phyloP scores from a whole-genome alignment of 1,140 invertebrate species.

The Drosophila subobscura region DNA sequence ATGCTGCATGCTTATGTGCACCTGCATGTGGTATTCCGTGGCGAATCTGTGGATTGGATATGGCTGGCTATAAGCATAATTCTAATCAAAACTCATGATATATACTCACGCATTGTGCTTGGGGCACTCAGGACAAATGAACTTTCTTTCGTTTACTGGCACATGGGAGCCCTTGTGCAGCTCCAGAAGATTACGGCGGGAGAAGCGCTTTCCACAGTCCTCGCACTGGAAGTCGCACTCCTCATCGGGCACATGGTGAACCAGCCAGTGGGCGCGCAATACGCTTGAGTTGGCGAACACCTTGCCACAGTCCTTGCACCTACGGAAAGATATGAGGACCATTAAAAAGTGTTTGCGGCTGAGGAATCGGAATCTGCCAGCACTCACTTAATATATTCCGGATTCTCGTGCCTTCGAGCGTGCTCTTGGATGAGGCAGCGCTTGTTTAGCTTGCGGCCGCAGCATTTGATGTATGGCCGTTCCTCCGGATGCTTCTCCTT shows the following conservation, averaged over 20 bases:
- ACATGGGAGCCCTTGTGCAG: conserved; percentile 78
- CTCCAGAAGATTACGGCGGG: conserved; percentile 66
- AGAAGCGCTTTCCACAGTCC: conserved; percentile 75
- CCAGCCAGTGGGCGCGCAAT: conserved; percentile 68
- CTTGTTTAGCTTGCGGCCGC: conserved; percentile 72
- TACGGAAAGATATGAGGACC: conserved; percentile 4
- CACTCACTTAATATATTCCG: conserved; percentile 73
- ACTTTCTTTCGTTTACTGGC: conserved; percentile 67
- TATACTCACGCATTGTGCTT: conserved; percentile 67
- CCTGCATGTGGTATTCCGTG: conserved; percentile 73
- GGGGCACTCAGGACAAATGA: conserved; percentile 70
- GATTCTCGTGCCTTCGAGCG: conserved; percentile 72
- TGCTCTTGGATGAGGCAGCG: conserved; percentile 72
- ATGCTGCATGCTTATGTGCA: conserved; percentile 75
- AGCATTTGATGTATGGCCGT: conserved; percentile 70
- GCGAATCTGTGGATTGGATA: conserved; percentile 56
- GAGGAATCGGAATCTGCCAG: not conserved
- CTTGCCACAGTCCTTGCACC: conserved; percentile 75
- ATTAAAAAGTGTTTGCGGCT: too few relatives aligned
- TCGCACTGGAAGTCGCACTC: conserved; percentile 74
- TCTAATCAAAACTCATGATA: too few relatives aligned
- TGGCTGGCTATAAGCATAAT: too few relatives aligned
- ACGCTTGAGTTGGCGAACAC: conserved; percentile 73
- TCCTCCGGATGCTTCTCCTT: conserved; percentile 63
- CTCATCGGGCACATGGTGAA: conserved; percentile 71